Base-by-base conservation (phyloP, 2,797 vertebrate genomes). In the Sebastes trivittatus region DNA sequence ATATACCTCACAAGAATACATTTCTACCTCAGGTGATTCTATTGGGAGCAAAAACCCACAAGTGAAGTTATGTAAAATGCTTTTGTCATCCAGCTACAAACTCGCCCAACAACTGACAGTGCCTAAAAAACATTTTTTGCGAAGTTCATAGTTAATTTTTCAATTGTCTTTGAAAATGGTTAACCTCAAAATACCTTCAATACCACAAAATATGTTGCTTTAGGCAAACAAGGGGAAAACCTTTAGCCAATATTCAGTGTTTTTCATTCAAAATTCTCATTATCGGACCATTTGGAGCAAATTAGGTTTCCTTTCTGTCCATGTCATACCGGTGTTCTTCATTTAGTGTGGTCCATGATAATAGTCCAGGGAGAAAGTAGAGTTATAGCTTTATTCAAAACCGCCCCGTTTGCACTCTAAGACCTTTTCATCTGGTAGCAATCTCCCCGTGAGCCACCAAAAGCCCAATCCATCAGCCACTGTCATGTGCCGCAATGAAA, bases 381-480 rank as follows among this genome's bases (percentile, higher is more conserved):
- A 91, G 75, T 90, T 90, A 91, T 87, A 82, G 90, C 89, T 92
- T 83, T 81, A 93, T 90, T 91, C 72, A 85, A 84, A 92, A 87
- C 86, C 78, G 23, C 82, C 81, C 65, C 52, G 83, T 89, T 89
- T 93, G 92, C 92, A 93, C 91, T 93, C 90, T 67, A 75, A 94
- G 95, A 95, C 92, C 93, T 92, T 93, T 93, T 95, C 96, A 96
- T 96, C 94, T 96, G 96, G 95, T 95, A 95, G 89, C 95, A 96
- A 96, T 96, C 94, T 95, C 87, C 73, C 86, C 20, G 38, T 74
- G 87, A 93, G 92, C 93, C 94, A 95, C 92, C 94, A 90, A 94
- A 94, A 95, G 88, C 89, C 90, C 87, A 88, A 96, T 96, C 92
- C 94, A 95, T 96, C 95, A 96, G 94, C 90, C 88, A 93, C 94